These are phyloP conservation scores for Ochropacha duplaris DNA, from an alignment of 2,888 invertebrate species.

Conservation along the genomic window DNA sequence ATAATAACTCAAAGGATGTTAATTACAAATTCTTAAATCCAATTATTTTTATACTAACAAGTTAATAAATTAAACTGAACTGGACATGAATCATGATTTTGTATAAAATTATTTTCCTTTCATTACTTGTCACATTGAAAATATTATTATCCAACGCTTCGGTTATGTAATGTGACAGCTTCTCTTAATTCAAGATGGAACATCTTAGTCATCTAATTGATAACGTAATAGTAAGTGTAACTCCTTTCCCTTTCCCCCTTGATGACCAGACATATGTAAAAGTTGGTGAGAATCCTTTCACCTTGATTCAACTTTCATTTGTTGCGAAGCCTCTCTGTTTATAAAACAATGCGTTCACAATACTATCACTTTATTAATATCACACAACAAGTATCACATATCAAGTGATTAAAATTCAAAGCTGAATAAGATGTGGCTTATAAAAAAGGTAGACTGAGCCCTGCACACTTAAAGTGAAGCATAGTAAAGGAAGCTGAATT, in stretches of 20 bases:
- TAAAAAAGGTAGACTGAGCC: no score
- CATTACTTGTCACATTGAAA: no score
- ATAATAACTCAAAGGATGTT: background rate
- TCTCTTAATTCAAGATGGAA: background rate
- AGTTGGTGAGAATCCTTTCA: conserved; percentile 29
- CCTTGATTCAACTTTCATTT: conserved; percentile 12
- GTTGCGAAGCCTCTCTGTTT: conserved; percentile 7
- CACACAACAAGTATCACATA: background rate
- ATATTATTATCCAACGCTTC: background rate
- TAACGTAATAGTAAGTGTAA: background rate
- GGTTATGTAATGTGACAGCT: background rate
- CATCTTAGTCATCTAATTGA: background rate
- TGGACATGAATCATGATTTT: background rate
- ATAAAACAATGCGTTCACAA: background rate
- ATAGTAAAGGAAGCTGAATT: no score
- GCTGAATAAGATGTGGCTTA: background rate
- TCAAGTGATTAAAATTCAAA: background rate
- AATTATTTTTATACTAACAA: background rate
- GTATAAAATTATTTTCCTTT: background rate
- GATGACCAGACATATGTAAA: conserved; percentile 16
- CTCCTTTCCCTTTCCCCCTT: background rate
- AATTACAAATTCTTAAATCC: background rate
- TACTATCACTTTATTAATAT: background rate
- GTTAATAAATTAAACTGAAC: background rate
- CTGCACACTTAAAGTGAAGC: no score